Conservation (phyloP, 2,888 invertebrate genomes). For the Drosophila leonis region DNA sequence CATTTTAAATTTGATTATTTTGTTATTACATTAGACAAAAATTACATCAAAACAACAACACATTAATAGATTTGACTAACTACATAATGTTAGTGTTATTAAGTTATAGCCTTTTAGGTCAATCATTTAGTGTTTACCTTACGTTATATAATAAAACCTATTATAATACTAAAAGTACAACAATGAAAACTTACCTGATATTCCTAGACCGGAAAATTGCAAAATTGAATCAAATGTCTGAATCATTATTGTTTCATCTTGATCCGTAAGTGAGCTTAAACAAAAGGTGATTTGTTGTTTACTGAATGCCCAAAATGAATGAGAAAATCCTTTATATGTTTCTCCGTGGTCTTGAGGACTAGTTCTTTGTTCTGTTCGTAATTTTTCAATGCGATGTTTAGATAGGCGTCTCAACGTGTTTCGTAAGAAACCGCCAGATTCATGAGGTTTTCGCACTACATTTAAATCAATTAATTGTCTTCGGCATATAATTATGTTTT, state of each 20-base stretch:
- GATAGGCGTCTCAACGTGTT: slow-evolving; percentile 95
- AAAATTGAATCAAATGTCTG: slow-evolving; percentile 95
- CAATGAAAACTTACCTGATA: slow-evolving; percentile 86
- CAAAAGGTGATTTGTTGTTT: slow-evolving; percentile 92
- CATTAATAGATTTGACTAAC: too few relatives aligned
- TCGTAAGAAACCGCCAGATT: slow-evolving; percentile 93
- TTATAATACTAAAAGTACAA: neutral
- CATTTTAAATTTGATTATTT: too few relatives aligned
- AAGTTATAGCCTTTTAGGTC: too few relatives aligned
- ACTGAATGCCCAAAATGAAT: slow-evolving; percentile 96
- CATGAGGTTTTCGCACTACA: slow-evolving; percentile 92
- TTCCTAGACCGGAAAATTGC: slow-evolving; percentile 94
- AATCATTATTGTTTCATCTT: slow-evolving; percentile 93
- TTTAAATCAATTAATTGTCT: slow-evolving; percentile 93
- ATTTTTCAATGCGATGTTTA: slow-evolving; percentile 93
- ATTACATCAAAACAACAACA: too few relatives aligned
- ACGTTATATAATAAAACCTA: too few relatives aligned
- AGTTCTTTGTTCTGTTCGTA: slow-evolving; percentile 89
- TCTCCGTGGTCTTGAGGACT: slow-evolving; percentile 90
- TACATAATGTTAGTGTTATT: too few relatives aligned
- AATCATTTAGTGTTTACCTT: neutral
- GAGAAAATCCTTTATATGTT: slow-evolving; percentile 94
- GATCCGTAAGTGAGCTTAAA: slow-evolving; percentile 93
- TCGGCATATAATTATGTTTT: slow-evolving; percentile 93
- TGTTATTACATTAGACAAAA: too few relatives aligned